Evolutionary conservation across 2,113 vertebrate species (phyloP), one percentile per base, ranked within the genome.

Genomic region (Enhydra lutris): DNA sequence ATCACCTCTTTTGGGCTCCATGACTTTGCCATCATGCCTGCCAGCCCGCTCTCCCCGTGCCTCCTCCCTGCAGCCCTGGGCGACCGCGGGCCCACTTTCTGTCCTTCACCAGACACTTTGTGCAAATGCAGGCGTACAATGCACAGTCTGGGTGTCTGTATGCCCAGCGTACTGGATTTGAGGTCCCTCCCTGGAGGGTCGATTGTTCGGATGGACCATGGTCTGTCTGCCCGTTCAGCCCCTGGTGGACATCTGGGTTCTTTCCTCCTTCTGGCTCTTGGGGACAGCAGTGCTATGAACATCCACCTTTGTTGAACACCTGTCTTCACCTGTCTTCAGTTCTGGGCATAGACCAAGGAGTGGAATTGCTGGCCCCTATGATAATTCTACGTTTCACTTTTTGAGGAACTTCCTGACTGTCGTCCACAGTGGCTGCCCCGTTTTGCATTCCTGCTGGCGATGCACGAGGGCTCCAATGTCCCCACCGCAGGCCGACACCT

Each of bases 1-100:
- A 1, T 14, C 52, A 7, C 45, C n/a, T 39, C 36, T 23, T 3
- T 12, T 21, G 5, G 1, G 15, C 24, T 52, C 45, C 0, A 0
- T 31, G 39, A n/a, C 57, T 12, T 31, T 11, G 2, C 20, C 36
- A 4, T 55, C 65, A 0, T 59, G 3, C n/a, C 47, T 3, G 0
- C 6, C 2, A 3, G 23, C 18, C 0, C 42, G 1, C 7, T 1
- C 39, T 50, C 50, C 57, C 23, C 0, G 0, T 0, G 6, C 11
- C 80, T 42, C 31, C 13, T 1, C 42, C n/a, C 7, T 29, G 50
- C 26, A 7, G 21, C 39, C 29, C 34, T 55, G 15, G n/a, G 26
- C 5, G 4, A 1, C 61, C 47, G 0, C 7, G 0, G 1, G 3
- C 11, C 80, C 7, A 1, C 45, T 15, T 29, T 39, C 34, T 10